phyloP scores from a whole-genome alignment of 2,888 invertebrate genomes.

The Ischnus inquisitorius region DNA sequence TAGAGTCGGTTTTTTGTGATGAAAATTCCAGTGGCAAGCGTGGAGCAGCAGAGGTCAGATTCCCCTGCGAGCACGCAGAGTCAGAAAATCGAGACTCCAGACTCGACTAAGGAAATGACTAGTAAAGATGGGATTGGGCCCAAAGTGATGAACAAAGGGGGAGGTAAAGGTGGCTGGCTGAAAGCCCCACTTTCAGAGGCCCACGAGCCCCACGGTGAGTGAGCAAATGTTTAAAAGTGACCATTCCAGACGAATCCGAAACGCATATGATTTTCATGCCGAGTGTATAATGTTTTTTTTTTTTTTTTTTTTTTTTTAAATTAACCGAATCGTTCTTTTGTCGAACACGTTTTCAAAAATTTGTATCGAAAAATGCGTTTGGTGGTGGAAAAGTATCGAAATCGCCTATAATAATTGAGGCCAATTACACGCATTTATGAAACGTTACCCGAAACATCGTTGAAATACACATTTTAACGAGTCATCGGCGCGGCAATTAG shows the following conservation, averaged over 20 bases:
- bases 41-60: conserved; percentile 85
- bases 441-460: not conserved
- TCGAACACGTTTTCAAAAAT: conserved; percentile 6
- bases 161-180: conserved; percentile 84
- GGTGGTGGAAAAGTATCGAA: conserved; percentile 13
- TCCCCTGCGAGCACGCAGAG: conserved; percentile 84
- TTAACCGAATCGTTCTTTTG: conserved; percentile 12
- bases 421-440: conserved; percentile 3
- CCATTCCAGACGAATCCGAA: conserved; percentile 70
- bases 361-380: conserved; percentile 14
- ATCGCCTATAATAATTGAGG: conserved; percentile 29
- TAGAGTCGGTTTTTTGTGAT: conserved; percentile 80
- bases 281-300: not conserved
- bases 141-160: conserved; percentile 84
- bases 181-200: conserved; percentile 84
- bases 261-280: conserved; percentile 36
- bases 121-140: conserved; percentile 84
- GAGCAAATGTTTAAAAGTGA: conserved; percentile 76
- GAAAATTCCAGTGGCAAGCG: conserved; percentile 85
- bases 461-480: conserved; percentile 9
- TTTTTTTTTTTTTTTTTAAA: conserved; percentile 7
- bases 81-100: conserved; percentile 84
- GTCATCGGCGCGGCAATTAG: not conserved
- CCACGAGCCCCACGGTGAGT: conserved; percentile 85
- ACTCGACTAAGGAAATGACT: conserved; percentile 84